Conservation (phyloP, 2,113 vertebrate genomes). For the Mesembrinibis cayennensis region DNA sequence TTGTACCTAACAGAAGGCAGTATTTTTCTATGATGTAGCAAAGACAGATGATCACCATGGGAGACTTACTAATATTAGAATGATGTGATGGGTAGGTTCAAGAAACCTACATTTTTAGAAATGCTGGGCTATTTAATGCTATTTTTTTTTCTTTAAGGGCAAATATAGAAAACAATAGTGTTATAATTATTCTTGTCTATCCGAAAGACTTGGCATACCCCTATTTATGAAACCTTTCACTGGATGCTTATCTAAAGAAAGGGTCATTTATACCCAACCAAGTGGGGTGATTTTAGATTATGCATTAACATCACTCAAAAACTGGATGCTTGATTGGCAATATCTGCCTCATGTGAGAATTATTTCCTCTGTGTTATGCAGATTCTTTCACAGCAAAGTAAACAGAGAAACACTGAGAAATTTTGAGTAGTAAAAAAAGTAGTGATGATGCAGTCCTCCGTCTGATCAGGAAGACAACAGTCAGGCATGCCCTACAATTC, state of each 20-base stretch:
- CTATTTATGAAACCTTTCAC: not conserved
- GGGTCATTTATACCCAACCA: not conserved
- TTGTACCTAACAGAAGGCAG: not conserved
- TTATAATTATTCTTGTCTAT: not conserved
- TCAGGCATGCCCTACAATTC: not conserved
- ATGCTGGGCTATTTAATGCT: not conserved
- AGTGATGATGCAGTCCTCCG: not conserved
- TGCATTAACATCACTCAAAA: not conserved
- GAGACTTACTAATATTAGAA: not conserved
- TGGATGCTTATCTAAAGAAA: not conserved
- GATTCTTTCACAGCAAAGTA: not conserved
- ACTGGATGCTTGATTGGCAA: not conserved
- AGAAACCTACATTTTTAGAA: constrained; percentile 5
- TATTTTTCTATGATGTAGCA: not conserved
- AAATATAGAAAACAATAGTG: not conserved
- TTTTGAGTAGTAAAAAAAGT: not conserved
- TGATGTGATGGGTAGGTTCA: not conserved
- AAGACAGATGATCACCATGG: not conserved
- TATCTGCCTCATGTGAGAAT: not conserved
- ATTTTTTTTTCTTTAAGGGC: not conserved
- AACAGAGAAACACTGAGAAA: not conserved
- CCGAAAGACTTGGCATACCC: not conserved
- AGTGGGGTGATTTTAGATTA: not conserved
- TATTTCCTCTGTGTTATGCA: not conserved
- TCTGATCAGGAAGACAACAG: not conserved